These are phyloP conservation scores for Megaceryle torquata DNA, from an alignment of 2,113 vertebrate species.

Conservation along the genomic window DNA sequence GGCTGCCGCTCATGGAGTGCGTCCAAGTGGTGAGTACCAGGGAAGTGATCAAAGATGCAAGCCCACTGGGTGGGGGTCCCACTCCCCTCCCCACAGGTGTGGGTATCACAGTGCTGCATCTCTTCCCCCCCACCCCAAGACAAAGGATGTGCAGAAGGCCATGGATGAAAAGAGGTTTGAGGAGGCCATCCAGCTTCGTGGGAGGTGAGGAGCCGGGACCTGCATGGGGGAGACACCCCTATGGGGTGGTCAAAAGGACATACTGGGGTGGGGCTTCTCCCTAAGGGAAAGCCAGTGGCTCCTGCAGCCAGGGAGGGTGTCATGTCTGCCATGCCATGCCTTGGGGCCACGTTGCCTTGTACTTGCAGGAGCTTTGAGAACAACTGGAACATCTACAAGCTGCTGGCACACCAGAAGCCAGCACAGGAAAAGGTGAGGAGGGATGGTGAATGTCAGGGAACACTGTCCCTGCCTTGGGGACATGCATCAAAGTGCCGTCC, in stretches of 20 bases:
- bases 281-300: rapidly evolving
- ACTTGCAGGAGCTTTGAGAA: constrained; percentile 92
- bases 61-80: background rate
- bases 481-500: rapidly evolving
- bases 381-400: constrained; percentile 95
- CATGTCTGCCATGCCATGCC: rapidly evolving
- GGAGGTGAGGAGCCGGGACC: constrained; percentile 73
- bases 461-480: rapidly evolving
- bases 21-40: constrained; percentile 87
- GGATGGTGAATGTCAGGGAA: background rate
- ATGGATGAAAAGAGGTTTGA: constrained; percentile 93
- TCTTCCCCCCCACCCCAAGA: constrained; percentile 38
- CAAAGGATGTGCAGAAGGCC: constrained; percentile 90
- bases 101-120: background rate
- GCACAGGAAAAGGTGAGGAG: constrained; percentile 75
- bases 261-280: background rate
- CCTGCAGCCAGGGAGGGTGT: background rate
- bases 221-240: background rate
- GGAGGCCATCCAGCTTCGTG: constrained; percentile 89
- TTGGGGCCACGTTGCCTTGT: rapidly evolving
- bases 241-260: no score
- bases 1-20: constrained; percentile 92
- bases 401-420: constrained; percentile 84
- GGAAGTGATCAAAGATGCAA: rapidly evolving
- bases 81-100: rapidly evolving